Conservation (phyloP, 2,113 vertebrate species). For the Sclerurus mexicanus region DNA sequence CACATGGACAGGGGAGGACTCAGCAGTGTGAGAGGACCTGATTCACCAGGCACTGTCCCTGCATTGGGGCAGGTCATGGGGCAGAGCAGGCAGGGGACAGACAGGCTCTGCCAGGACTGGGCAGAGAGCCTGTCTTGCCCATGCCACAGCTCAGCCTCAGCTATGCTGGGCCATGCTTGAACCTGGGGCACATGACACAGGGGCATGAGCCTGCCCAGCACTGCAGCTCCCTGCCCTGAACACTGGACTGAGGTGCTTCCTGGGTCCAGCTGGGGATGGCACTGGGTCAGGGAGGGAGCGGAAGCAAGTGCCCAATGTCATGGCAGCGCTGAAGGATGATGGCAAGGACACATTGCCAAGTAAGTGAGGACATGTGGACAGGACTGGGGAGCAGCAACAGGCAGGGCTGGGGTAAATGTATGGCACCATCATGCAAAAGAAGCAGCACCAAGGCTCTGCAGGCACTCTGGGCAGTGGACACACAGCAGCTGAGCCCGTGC, state of each 20-base stretch:
- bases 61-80: neutral
- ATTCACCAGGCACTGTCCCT: neutral
- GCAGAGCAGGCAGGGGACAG: neutral
- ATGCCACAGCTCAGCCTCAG: neutral
- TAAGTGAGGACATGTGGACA: neutral
- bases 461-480: neutral
- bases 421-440: neutral
- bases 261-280: neutral
- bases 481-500: neutral
- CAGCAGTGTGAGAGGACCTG: neutral
- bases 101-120: neutral
- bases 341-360: neutral
- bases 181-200: fast-evolving
- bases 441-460: neutral
- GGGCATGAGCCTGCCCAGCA: neutral
- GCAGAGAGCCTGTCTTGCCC: neutral
- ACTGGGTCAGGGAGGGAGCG: neutral
- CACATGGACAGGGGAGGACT: fast-evolving
- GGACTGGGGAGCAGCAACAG: neutral
- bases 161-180: neutral
- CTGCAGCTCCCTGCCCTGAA: neutral
- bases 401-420: neutral
- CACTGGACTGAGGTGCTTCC: neutral
- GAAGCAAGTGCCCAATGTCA: neutral
- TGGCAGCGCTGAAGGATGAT: neutral